phyloP scores from a whole-genome alignment of 2,113 vertebrate species.

The Grus americana region DNA sequence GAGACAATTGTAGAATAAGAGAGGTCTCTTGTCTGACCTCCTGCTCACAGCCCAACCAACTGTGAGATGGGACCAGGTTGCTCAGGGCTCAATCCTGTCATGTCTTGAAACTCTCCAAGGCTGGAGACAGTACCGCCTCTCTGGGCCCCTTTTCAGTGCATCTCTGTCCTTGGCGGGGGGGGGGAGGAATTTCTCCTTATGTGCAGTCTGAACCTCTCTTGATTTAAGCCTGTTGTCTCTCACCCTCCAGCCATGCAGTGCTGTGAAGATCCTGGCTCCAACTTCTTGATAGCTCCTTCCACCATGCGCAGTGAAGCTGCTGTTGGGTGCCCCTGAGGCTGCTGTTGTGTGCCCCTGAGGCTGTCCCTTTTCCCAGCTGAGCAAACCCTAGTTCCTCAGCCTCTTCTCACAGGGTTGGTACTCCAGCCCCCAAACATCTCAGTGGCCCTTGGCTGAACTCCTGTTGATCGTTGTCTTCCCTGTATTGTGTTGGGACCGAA shows the following conservation, averaged over 20 bases:
- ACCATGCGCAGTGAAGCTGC: neutral
- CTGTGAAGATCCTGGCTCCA: neutral
- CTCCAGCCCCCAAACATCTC: neutral
- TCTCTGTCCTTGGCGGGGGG: too few species aligned
- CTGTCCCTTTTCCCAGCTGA: neutral
- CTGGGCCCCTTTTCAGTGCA: neutral
- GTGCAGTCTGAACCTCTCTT: neutral
- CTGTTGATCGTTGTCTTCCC: neutral
- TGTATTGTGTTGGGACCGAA: neutral
- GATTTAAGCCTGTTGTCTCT: neutral
- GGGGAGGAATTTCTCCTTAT: neutral
- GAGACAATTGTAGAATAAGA: neutral
- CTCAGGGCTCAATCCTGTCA: accelerated
- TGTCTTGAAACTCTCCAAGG: neutral
- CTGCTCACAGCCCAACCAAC: neutral
- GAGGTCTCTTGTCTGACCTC: neutral
- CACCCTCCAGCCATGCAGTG: neutral
- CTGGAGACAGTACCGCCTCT: neutral
- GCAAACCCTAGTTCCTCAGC: neutral
- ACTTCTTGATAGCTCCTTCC: accelerated
- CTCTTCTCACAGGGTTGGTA: neutral
- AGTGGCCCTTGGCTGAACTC: neutral
- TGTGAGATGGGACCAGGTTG: neutral
- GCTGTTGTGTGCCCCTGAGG: neutral
- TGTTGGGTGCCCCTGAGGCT: neutral